Conservation (phyloP, 2,888 invertebrate species). For the Amblyjoppa fuscipennis region DNA sequence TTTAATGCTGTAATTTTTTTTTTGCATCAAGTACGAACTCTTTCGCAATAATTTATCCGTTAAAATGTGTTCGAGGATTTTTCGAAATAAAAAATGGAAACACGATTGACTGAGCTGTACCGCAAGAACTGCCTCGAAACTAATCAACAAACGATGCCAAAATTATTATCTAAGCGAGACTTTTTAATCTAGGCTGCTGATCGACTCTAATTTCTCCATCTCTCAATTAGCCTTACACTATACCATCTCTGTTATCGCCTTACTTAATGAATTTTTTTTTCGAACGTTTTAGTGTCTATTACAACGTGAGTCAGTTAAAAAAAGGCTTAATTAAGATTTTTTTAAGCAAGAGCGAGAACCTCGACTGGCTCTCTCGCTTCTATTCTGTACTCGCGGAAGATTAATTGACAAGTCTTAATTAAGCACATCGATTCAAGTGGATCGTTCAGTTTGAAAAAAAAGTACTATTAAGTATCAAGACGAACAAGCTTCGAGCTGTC, state of each 20-base stretch:
- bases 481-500: neutral
- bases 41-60: neutral
- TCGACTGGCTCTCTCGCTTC: neutral
- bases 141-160: neutral
- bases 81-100: neutral
- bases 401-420: slow-evolving; percentile 4
- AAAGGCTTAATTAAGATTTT: neutral
- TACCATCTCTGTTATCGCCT: slow-evolving; percentile 1
- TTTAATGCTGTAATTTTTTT: neutral
- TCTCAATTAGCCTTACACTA: neutral
- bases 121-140: neutral
- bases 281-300: neutral
- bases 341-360: neutral
- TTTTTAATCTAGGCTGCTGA: neutral
- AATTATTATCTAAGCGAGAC: slow-evolving; percentile 30
- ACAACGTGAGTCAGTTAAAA: slow-evolving; percentile 1
- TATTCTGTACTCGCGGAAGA: neutral
- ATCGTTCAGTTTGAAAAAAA: neutral
- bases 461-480: neutral
- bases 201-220: neutral
- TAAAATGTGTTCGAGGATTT: neutral
- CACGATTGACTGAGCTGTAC: neutral
- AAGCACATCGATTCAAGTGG: neutral
- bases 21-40: neutral
- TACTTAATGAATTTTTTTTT: neutral